Conservation (phyloP, 1,140 invertebrate genomes). For the Drosophila triauraria region DNA sequence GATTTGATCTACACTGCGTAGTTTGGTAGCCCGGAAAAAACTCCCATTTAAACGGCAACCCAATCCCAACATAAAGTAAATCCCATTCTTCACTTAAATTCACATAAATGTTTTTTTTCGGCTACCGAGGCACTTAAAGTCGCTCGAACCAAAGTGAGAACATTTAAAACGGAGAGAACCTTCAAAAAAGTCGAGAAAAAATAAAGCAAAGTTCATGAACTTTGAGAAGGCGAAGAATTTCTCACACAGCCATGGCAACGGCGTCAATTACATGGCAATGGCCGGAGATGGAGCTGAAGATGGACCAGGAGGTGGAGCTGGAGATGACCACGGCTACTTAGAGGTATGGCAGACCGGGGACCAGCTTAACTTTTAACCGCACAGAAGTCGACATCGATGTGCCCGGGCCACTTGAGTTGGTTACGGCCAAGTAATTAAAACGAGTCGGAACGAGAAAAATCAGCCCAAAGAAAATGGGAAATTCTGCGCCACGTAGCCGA, state of each 20-base stretch:
- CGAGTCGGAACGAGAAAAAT: slow-evolving; percentile 43
- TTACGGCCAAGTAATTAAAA: slow-evolving; percentile 76
- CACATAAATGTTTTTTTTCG: slow-evolving; percentile 46
- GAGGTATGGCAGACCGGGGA: slow-evolving; percentile 31
- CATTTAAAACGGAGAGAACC: slow-evolving; percentile 49
- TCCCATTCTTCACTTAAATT: slow-evolving; percentile 33
- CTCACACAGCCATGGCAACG: slow-evolving; percentile 64
- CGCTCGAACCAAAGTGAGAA: slow-evolving; percentile 56
- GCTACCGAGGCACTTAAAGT: slow-evolving; percentile 69
- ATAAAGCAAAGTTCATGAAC: slow-evolving; percentile 69
- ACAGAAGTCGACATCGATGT: slow-evolving; percentile 55
- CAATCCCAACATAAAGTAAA: slow-evolving; percentile 27
- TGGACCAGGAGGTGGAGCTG: slow-evolving; percentile 20
- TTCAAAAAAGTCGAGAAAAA: slow-evolving; percentile 3
- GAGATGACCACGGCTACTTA: slow-evolving; percentile 55
- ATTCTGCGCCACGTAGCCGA: slow-evolving; percentile 55
- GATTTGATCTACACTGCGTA: slow-evolving; percentile 28
- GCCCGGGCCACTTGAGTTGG: slow-evolving; percentile 70
- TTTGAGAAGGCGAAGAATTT: slow-evolving; percentile 39
- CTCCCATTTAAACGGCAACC: slow-evolving; percentile 25
- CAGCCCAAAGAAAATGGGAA: slow-evolving; percentile 70
- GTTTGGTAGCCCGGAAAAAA: slow-evolving; percentile 27
- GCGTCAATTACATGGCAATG: slow-evolving; percentile 72
- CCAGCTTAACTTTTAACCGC: slow-evolving; percentile 76
- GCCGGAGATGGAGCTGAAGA: slow-evolving; percentile 13